Evolutionary conservation across 2,797 vertebrate genomes (phyloP), one percentile per base, ranked within the genome.

Genomic region (Microtus californicus): DNA sequence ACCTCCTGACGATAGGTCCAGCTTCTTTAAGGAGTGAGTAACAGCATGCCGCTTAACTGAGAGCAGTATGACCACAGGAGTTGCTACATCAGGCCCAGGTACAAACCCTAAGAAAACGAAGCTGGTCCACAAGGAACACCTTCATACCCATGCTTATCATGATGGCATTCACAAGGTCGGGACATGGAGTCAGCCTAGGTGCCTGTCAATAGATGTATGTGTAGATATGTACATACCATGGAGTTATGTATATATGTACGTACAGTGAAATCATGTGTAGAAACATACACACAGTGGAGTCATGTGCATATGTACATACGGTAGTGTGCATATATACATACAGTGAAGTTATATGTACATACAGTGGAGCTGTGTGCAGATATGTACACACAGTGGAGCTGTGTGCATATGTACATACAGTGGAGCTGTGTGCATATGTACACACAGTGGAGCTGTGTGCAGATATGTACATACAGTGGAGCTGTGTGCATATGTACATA

Each of bases 1-100:
- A 99, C 99, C 99, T 98, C 99, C 99, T 99, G 99, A 99, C 17
- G 96, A 98, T 98, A 6, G 54, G 54, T 56, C 54, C 54, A 87
- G 83, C n/a, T 89, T 89, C 85, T 79, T 56, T 71, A 87, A 43
- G 67, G 80, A n/a, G n/a, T 40, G 74, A 13, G 17, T n/a, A 29
- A 56, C 45, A 40, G 69, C n/a, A 59, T 48, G 23, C 17, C 78
- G 11, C 29, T 27, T 77, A 48, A 56, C 77, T 56, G 37, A 54
- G 48, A 76, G 8, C 23, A 56, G 63, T 56, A 56, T 13, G 25
- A 40, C n/a, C 27, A 40, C 5, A 69, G 3, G 63, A 56, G 5
- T 13, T 27, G 19, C 48, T 73, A 34, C 65, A 80, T 29, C 37
- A 59, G n/a, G 21, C 48, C 48, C n/a, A 65, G 51, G 27, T 45